Conservation (phyloP, 2,888 invertebrate species). For the Lithophane semibrunnea region DNA sequence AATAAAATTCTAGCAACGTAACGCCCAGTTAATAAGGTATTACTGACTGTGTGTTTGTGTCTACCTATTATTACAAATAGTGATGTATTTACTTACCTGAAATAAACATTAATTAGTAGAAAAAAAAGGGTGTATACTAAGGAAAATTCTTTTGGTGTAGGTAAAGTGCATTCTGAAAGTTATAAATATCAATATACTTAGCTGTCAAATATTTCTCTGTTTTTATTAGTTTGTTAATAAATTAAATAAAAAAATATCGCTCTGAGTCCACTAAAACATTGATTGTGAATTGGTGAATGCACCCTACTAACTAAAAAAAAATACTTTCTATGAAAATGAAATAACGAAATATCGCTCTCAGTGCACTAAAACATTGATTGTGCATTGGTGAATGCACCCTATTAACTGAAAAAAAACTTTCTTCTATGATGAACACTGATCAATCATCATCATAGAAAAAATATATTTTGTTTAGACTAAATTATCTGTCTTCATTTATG, state of each 20-base stretch:
- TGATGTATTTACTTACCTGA: slow-evolving; percentile 2
- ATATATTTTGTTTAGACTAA: too few relatives aligned
- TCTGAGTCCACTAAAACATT: too few relatives aligned
- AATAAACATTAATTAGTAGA: background rate
- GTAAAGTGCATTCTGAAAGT: background rate
- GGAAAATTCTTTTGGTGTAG: background rate
- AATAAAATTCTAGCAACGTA: slow-evolving; percentile 52
- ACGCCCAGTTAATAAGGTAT: slow-evolving; percentile 59
- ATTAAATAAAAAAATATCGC: background rate
- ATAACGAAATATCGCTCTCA: too few relatives aligned
- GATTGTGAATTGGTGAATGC: too few relatives aligned
- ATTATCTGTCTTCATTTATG: too few relatives aligned
- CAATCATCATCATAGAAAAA: too few relatives aligned
- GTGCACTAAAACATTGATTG: background rate
- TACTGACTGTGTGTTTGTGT: slow-evolving; percentile 10
- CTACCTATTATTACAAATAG: slow-evolving; percentile 19
- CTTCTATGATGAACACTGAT: too few relatives aligned
- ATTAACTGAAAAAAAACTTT: too few relatives aligned
- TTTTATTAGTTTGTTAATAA: background rate
- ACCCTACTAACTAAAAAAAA: too few relatives aligned
- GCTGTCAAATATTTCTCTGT: background rate
- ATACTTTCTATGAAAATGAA: too few relatives aligned
- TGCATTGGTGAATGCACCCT: too few relatives aligned
- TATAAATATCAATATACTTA: background rate
- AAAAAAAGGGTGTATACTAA: background rate